Percentiles rank a stretch among this genome's conserved stretches.
Evolutionary conservation across 2,113 vertebrate genomes (phyloP).

Genomic region (Struthio camelus): DNA sequence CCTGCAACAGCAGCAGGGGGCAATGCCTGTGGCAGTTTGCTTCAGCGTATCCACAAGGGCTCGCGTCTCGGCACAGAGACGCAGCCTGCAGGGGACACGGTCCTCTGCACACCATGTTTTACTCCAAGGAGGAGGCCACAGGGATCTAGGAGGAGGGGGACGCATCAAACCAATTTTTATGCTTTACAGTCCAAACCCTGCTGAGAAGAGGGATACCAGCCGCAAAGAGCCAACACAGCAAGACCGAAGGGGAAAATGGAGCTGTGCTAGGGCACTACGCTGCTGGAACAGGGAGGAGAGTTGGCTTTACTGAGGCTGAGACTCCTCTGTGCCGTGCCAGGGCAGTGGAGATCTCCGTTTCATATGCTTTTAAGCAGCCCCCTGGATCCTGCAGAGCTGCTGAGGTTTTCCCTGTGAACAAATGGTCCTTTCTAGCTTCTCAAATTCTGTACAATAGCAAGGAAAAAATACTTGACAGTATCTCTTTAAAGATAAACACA

Average conservation of each 20-base stretch:
- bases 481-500: slow-evolving; percentile 71
- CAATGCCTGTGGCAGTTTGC: not conserved
- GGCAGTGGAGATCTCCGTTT: not conserved
- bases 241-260: not conserved
- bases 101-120: not conserved
- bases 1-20: slow-evolving; percentile 43
- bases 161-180: not conserved
- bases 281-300: not conserved
- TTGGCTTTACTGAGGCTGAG: not conserved
- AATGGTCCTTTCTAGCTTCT: slow-evolving; percentile 46
- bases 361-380: not conserved
- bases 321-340: not conserved
- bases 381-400: slow-evolving; percentile 31
- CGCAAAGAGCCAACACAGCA: not conserved
- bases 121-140: not conserved
- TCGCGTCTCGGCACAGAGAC: not conserved
- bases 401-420: slow-evolving; percentile 32
- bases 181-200: not conserved
- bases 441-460: slow-evolving; percentile 60
- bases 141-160: not conserved
- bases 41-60: not conserved
- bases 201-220: not conserved
- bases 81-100: not conserved
- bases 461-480: slow-evolving; percentile 68
- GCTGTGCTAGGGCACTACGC: not conserved